phyloP scores from a whole-genome alignment of 2,888 invertebrate species.

The Junonia oenone region DNA sequence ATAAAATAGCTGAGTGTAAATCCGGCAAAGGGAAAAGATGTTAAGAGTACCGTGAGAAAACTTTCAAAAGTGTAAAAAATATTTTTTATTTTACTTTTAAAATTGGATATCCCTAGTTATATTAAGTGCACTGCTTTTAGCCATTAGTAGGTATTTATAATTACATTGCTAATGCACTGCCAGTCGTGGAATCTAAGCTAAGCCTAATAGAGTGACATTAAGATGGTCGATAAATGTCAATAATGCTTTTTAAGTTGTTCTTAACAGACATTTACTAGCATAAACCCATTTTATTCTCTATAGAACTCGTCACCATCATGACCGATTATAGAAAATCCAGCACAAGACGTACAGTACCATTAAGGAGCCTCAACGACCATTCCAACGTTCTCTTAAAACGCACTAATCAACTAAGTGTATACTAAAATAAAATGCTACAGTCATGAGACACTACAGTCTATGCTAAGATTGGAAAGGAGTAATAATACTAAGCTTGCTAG shows the following conservation, averaged over 20 bases:
- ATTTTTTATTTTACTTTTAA: neutral
- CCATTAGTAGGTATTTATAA: neutral
- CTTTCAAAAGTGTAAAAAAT: slow-evolving; percentile 5
- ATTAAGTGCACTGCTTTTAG: neutral
- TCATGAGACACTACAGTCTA: neutral
- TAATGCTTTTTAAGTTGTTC: no score
- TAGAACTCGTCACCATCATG: no score
- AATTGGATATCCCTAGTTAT: neutral
- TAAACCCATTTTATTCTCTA: no score
- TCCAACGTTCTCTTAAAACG: no score
- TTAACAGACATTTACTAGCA: no score
- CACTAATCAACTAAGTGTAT: neutral
- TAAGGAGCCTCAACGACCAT: no score
- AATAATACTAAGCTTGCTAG: neutral
- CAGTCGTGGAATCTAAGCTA: neutral
- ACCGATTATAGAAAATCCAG: no score
- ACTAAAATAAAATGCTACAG: no score
- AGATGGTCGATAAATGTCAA: no score
- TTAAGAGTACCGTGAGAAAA: neutral
- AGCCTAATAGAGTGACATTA: neutral
- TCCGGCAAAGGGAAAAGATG: neutral
- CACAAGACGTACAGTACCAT: no score
- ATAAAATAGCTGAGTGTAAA: no score
- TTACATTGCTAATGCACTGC: neutral
- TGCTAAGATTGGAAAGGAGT: neutral